These are phyloP conservation scores for Galerucella pusilla DNA, from an alignment of 2,888 invertebrate species.

Conservation along the genomic window DNA sequence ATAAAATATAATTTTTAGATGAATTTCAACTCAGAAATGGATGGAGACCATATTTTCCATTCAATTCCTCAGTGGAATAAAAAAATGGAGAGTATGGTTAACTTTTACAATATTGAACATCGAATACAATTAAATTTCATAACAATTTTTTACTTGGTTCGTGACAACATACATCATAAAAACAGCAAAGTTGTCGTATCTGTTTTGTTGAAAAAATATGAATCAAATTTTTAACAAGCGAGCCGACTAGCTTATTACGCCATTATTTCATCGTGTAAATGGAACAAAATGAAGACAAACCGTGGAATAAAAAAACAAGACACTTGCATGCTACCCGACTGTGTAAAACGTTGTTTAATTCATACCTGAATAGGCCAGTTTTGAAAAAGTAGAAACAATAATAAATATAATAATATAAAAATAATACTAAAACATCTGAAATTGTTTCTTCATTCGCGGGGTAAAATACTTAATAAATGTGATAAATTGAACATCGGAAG, in stretches of 20 bases:
- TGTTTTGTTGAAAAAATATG: slow-evolving; percentile 19
- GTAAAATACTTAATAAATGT: too few relatives aligned
- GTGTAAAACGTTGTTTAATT: slow-evolving; percentile 39
- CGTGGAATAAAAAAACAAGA: slow-evolving; percentile 35
- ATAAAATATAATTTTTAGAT: too few relatives aligned
- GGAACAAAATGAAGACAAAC: slow-evolving; percentile 41
- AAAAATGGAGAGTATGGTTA: too few relatives aligned
- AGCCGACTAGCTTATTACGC: slow-evolving; percentile 24
- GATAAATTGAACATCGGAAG: too few relatives aligned
- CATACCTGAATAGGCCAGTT: slow-evolving; percentile 28
- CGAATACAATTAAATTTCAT: background rate
- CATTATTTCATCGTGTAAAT: slow-evolving; percentile 35
- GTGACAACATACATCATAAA: slow-evolving; percentile 7
- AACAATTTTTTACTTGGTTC: background rate
- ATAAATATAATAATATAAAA: background rate
- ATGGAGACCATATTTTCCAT: too few relatives aligned
- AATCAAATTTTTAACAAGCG: slow-evolving; percentile 30
- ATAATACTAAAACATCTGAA: too few relatives aligned
- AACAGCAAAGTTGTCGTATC: slow-evolving; percentile 12
- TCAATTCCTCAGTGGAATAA: too few relatives aligned
- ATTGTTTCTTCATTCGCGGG: too few relatives aligned
- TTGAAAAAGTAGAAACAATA: background rate
- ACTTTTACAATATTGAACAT: background rate
- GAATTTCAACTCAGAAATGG: too few relatives aligned
- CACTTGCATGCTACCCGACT: slow-evolving; percentile 35